phyloP scores from a whole-genome alignment of 2,113 vertebrate species.

The Tragulus kanchil region DNA sequence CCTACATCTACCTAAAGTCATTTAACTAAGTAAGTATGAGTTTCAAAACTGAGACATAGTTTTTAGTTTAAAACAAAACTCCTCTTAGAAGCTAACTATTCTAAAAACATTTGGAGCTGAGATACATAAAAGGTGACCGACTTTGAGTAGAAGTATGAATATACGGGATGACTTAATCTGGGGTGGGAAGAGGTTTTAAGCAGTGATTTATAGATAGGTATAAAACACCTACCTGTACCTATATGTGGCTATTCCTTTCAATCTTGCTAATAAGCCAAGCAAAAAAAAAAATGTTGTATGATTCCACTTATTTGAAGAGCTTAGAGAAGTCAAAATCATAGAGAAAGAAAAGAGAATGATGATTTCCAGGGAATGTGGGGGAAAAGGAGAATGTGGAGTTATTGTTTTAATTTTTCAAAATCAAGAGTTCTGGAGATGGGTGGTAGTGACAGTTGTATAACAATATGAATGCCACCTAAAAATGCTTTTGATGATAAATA shows the following conservation, averaged over 20 bases:
- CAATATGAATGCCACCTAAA: background rate
- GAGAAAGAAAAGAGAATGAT: too few relatives aligned
- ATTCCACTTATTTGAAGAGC: too few relatives aligned
- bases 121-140: background rate
- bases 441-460: background rate
- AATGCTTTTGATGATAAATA: background rate
- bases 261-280: background rate
- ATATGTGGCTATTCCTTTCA: slow-evolving; percentile 12
- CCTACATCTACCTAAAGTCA: background rate
- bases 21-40: slow-evolving; percentile 1
- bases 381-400: background rate
- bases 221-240: background rate
- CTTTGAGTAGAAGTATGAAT: background rate
- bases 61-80: slow-evolving; percentile 33
- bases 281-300: too few relatives aligned
- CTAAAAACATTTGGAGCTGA: background rate
- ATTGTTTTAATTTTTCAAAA: background rate
- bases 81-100: background rate
- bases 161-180: background rate
- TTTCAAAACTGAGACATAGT: background rate
- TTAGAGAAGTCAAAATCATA: too few relatives aligned
- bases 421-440: background rate
- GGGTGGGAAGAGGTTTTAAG: background rate
- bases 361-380: background rate
- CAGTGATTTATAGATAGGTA: slow-evolving; percentile 4